Conservation (phyloP, 2,888 invertebrate genomes). For the Dolichopus griseipennis region DNA sequence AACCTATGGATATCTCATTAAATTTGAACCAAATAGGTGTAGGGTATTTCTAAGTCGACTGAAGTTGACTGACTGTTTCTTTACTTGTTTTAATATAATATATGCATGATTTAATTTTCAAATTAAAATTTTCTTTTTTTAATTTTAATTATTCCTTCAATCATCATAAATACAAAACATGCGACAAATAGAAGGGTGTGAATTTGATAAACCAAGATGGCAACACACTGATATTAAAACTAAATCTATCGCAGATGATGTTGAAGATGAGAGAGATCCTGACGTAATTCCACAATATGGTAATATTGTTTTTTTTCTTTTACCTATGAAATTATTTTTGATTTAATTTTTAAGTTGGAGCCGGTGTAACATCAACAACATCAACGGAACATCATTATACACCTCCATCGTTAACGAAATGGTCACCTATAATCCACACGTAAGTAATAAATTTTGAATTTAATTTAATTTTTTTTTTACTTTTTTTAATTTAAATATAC, state of each 20-base stretch:
- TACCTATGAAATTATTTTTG: conserved; percentile 5
- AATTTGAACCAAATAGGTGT: too few species aligned
- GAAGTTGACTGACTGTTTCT: too few species aligned
- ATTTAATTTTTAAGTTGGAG: conserved; percentile 22
- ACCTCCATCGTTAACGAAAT: conserved; percentile 35
- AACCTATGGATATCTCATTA: too few species aligned
- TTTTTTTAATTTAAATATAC: not conserved
- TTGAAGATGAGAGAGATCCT: conserved; percentile 50
- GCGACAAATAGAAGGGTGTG: conserved; percentile 26
- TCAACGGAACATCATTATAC: conserved; percentile 35
- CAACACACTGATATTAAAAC: conserved; percentile 45
- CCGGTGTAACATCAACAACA: conserved; percentile 23
- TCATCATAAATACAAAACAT: too few species aligned
- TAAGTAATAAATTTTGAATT: conserved; percentile 29
- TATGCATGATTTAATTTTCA: too few species aligned
- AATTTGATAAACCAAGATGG: conserved; percentile 43
- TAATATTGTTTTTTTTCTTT: conserved; percentile 30
- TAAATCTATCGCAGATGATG: conserved; percentile 39
- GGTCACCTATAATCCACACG: conserved; percentile 42
- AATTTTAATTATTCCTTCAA: too few species aligned
- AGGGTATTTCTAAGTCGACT: too few species aligned
- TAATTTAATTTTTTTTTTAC: not conserved
- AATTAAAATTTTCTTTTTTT: too few species aligned
- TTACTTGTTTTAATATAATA: too few species aligned
- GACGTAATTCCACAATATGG: conserved; percentile 69